phyloP scores from a whole-genome alignment of 2,888 invertebrate genomes.

The Mythimna ferrago region DNA sequence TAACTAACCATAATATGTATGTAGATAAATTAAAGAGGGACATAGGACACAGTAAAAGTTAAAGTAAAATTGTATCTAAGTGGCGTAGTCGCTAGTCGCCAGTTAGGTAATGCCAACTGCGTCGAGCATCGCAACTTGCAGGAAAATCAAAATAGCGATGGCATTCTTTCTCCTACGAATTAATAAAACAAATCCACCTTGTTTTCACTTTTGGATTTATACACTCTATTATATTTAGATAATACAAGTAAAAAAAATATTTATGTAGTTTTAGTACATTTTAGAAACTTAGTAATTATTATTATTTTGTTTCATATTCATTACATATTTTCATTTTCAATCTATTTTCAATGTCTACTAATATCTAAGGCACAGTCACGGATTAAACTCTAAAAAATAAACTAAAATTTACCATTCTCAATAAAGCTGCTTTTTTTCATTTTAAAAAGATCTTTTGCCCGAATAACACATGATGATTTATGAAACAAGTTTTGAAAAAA shows the following conservation, averaged over 20 bases:
- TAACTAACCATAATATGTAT: constrained; percentile 79
- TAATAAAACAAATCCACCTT: neutral
- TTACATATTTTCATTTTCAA: constrained; percentile 50
- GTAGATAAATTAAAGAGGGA: neutral
- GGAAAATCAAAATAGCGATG: neutral
- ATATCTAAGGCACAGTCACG: constrained; percentile 48
- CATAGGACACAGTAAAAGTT: too few species aligned
- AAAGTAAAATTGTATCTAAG: neutral
- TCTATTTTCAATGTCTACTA: constrained; percentile 58
- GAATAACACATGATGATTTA: too few species aligned
- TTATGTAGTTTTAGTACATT: neutral
- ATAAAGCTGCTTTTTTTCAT: neutral
- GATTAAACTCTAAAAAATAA: neutral
- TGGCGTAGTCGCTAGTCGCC: neutral
- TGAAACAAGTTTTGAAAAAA: too few species aligned
- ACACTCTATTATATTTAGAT: neutral
- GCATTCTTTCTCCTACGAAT: too few species aligned
- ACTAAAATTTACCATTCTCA: neutral
- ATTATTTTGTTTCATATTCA: constrained; percentile 24
- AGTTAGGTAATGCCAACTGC: neutral
- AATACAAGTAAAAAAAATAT: neutral
- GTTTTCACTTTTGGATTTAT: neutral
- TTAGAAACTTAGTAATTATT: neutral
- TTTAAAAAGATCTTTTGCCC: too few species aligned
- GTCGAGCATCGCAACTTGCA: neutral